Evolutionary conservation across 2,797 vertebrate species (phyloP).

Genomic region (Bryconaethiops microstoma): DNA sequence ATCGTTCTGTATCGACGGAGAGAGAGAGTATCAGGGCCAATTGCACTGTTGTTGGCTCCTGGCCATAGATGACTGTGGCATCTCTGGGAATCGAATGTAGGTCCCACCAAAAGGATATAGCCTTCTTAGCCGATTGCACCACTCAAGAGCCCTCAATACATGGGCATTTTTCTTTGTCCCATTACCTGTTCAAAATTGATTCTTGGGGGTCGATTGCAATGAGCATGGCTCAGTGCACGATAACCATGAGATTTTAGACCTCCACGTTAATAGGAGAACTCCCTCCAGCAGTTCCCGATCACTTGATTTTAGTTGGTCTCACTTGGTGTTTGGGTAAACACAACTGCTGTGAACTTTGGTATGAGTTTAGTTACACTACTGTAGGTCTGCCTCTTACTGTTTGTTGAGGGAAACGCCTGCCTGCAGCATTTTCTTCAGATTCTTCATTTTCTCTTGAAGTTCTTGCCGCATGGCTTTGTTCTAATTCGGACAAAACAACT

Average conservation of each 20-base stretch:
- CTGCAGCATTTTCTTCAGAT: constrained; percentile 30
- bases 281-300: constrained; percentile 20
- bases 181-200: constrained; percentile 42
- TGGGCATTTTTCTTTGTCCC: constrained; percentile 27
- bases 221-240: constrained; percentile 23
- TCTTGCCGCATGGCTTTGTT: constrained; percentile 14
- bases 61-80: not conserved
- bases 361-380: constrained; percentile 17
- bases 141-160: constrained; percentile 1
- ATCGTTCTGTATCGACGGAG: not conserved
- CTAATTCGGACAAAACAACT: constrained; percentile 24
- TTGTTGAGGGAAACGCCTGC: constrained; percentile 29
- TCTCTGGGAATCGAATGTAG: constrained; percentile 6
- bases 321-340: constrained; percentile 8
- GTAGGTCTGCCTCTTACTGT: constrained; percentile 15
- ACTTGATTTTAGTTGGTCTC: constrained; percentile 37
- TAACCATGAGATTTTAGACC: constrained; percentile 33
- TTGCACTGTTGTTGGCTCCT: not conserved
- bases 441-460: constrained; percentile 12
- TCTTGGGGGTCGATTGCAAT: constrained; percentile 38
- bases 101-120: not conserved
- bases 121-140: constrained; percentile 6
- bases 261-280: constrained; percentile 33
- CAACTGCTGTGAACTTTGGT: constrained; percentile 13
- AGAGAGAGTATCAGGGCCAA: not conserved